Base-by-base conservation (phyloP, 2,113 vertebrate genomes). In the Caretta caretta region DNA sequence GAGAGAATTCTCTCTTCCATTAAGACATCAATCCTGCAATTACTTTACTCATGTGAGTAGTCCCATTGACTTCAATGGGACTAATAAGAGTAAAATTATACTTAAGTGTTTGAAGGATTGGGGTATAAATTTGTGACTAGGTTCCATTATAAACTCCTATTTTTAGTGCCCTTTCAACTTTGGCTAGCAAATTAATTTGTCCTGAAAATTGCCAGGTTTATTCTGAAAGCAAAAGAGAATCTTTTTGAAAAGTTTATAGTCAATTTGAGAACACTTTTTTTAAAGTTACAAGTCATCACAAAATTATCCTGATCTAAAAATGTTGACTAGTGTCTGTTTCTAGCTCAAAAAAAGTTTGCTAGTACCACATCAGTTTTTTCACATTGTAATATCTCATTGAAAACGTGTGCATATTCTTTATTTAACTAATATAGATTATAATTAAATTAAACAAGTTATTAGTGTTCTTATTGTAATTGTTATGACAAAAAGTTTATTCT, bases 211-310 rank as follows among this genome's bases (percentile, higher is more conserved):
- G 0, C 13, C 46, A 2, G 76, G 35, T 65, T 0, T 0, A 16
- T 93, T 92, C 90, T 85, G 90, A 93, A 93, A 96, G 95, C 62
- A 53, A 31, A 48, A 82, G 65, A 69, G 17, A 38, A 69, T 69
- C 65, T n/a, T 69, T 69, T n/a, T n/a, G 31, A 65, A 65, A 65
- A 35, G 31, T 16, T 10, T 69, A 17, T 38, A 69, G 17, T 10
- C 65, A 38, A 10, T 69, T 20, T 69, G 17, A 69, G 17, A 19
- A 38, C 35, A n/a, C 20, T n/a, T 62, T 62, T 62, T 38, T 69
- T 20, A n/a, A 59, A 69, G 35, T 20, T 20, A 69, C 31, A 69
- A 35, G 65, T 69, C 65, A n/a, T 69, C 35, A 69, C 65, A 38
- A 69, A 69, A 69, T 69, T 69, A 69, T 69, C n/a, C 65, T 69